These are phyloP conservation scores for Heliconius hermathena DNA, from an alignment of 1,140 invertebrate species.

Conservation along the genomic window DNA sequence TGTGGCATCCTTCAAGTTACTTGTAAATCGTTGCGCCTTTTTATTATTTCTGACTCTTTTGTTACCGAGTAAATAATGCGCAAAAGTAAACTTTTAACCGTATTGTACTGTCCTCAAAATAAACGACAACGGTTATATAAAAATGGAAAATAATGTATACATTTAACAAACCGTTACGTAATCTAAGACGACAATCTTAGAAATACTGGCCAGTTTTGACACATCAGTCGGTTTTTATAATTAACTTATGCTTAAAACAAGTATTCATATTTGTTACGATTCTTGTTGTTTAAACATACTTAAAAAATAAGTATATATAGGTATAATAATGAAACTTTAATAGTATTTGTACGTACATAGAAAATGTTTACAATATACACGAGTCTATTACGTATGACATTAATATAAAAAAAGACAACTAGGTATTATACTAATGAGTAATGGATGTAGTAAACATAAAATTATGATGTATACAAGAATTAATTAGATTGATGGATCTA, in stretches of 20 bases:
- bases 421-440: not conserved
- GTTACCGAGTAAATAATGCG: too few species aligned
- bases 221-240: not conserved
- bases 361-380: not conserved
- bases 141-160: slow-evolving; percentile 1
- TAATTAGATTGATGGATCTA: not conserved
- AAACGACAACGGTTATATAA: not conserved
- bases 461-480: not conserved
- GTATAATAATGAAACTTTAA: too few species aligned
- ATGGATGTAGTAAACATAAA: not conserved
- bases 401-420: not conserved
- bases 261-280: too few species aligned
- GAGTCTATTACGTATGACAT: not conserved
- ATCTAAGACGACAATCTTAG: not conserved
- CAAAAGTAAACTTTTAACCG: too few species aligned
- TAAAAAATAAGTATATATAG: too few species aligned
- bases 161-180: not conserved
- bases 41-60: too few species aligned
- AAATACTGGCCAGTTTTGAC: not conserved
- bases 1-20: too few species aligned
- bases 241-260: not conserved
- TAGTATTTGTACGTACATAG: not conserved
- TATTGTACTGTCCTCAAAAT: not conserved
- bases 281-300: too few species aligned
- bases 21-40: too few species aligned